Evolutionary conservation across 2,888 invertebrate genomes (phyloP).

Genomic region (Epinotia brunnichana): DNA sequence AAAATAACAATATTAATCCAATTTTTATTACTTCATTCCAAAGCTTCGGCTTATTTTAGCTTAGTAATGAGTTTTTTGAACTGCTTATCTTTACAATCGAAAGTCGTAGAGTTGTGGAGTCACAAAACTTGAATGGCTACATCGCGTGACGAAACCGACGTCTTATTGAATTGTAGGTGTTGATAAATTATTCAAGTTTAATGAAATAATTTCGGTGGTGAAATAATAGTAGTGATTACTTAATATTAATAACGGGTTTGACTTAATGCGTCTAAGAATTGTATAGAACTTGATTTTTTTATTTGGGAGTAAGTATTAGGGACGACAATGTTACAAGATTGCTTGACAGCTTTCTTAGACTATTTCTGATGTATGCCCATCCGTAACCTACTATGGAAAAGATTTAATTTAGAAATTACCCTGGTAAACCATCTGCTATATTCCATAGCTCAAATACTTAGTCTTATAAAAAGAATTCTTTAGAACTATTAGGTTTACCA

Average conservation of each 20-base stretch:
- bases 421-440: too few species aligned
- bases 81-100: conserved; percentile 37
- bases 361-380: too few species aligned
- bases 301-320: too few species aligned
- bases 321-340: too few species aligned
- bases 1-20: conserved; percentile 1
- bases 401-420: too few species aligned
- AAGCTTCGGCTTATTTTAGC: not conserved
- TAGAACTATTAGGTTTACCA: too few species aligned
- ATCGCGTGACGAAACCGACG: conserved; percentile 40
- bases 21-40: not conserved
- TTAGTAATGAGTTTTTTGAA: conserved; percentile 47
- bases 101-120: conserved; percentile 30
- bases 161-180: conserved; percentile 31
- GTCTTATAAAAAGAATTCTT: too few species aligned
- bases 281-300: too few species aligned
- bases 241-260: conserved; percentile 10
- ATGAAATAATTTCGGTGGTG: conserved; percentile 18
- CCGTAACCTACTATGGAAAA: too few species aligned
- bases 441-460: too few species aligned
- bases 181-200: conserved; percentile 38
- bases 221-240: conserved; percentile 18
- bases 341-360: too few species aligned
- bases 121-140: conserved; percentile 40
- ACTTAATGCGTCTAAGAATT: too few species aligned